Evolutionary conservation across 2,113 vertebrate genomes (phyloP).

Genomic region (Bos indicus): DNA sequence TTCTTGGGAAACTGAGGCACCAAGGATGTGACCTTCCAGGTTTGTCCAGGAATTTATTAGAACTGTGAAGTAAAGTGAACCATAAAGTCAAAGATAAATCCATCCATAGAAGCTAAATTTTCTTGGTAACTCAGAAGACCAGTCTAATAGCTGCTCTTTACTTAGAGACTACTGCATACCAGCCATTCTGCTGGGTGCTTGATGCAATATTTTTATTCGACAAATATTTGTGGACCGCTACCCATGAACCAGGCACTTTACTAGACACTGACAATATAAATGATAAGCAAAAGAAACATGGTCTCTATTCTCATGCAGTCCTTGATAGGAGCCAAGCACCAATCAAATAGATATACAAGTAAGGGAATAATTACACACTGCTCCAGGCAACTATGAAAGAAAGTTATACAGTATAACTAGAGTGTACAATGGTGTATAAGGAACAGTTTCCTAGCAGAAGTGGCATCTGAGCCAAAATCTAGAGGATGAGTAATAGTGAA

Average conservation of each 20-base stretch:
- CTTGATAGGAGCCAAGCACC: background rate
- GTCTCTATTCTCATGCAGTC: background rate
- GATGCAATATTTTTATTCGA: background rate
- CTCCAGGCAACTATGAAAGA: background rate
- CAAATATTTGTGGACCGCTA: background rate
- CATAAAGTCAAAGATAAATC: background rate
- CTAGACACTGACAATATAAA: background rate
- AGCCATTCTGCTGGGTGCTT: background rate
- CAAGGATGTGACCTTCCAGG: background rate
- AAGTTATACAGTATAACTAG: background rate
- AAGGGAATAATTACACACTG: background rate
- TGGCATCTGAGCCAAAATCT: background rate
- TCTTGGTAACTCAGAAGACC: background rate
- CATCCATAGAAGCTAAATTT: background rate
- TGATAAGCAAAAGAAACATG: background rate
- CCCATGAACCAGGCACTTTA: background rate
- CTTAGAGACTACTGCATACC: background rate
- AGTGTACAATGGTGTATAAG: fast-evolving
- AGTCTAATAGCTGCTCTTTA: background rate
- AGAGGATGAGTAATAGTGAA: background rate
- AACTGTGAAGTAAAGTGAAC: background rate
- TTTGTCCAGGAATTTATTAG: background rate
- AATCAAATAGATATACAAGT: background rate
- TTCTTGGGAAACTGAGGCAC: background rate
- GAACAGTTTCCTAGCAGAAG: background rate